Percentiles rank a stretch among this genome's conserved stretches.
phyloP scores from a whole-genome alignment of 2,113 vertebrate species.

The Casuarius casuarius region DNA sequence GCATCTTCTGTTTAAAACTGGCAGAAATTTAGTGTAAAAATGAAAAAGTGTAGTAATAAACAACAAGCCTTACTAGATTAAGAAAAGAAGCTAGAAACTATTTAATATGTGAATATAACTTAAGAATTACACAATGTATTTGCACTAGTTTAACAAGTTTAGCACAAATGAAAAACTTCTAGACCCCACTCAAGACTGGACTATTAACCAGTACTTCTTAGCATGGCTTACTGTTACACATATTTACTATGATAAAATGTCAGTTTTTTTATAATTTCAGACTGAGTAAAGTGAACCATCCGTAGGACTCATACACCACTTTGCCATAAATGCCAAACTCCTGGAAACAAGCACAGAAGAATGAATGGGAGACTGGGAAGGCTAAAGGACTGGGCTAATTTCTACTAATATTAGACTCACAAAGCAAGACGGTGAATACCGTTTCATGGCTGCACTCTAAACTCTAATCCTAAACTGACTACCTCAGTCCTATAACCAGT shows the following conservation, averaged over 20 bases:
- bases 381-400: not conserved
- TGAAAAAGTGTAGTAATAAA: not conserved
- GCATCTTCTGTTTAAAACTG: not conserved
- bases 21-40: not conserved
- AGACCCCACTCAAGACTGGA: not conserved
- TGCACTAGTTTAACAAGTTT: not conserved
- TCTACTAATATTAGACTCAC: not conserved
- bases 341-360: constrained; percentile 49
- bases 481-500: not conserved
- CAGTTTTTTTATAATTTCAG: not conserved
- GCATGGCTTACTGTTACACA: not conserved
- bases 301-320: not conserved
- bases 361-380: constrained; percentile 6
- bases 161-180: not conserved
- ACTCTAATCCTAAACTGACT: not conserved
- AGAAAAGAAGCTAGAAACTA: not conserved
- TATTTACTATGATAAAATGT: not conserved
- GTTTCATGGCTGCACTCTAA: not conserved
- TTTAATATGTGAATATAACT: not conserved
- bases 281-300: constrained; percentile 28
- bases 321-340: constrained; percentile 49
- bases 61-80: not conserved
- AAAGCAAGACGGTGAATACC: not conserved
- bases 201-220: not conserved
- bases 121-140: not conserved